Conservation (phyloP, 2,888 invertebrate species). For the Melanostoma scalare region DNA sequence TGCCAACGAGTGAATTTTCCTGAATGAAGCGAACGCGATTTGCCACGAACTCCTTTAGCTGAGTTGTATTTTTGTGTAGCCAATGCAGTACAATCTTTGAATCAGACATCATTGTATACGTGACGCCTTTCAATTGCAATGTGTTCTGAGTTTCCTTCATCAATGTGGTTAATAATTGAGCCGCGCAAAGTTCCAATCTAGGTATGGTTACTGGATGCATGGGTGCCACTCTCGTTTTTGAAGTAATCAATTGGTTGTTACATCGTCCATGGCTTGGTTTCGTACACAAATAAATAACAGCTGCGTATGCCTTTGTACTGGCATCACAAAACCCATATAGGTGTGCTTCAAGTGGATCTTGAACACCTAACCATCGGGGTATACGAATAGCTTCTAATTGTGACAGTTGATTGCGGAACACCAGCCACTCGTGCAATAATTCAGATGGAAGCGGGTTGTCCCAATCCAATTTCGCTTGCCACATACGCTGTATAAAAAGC, state of each 20-base stretch:
- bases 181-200: neutral
- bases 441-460: slow-evolving; percentile 12
- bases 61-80: too few relatives aligned
- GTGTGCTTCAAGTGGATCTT: too few relatives aligned
- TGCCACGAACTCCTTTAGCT: neutral
- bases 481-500: neutral
- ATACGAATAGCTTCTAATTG: slow-evolving; percentile 21
- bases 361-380: slow-evolving; percentile 24
- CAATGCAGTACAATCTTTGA: too few relatives aligned
- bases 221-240: slow-evolving; percentile 1
- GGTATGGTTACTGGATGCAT: slow-evolving; percentile 16
- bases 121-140: too few relatives aligned
- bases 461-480: slow-evolving; percentile 11
- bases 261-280: too few relatives aligned
- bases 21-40: neutral
- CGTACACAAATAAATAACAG: too few relatives aligned
- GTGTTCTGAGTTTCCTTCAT: too few relatives aligned
- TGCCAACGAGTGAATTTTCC: neutral
- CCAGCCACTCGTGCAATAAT: slow-evolving; percentile 30
- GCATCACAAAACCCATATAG: too few relatives aligned
- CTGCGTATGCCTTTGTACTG: too few relatives aligned
- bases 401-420: slow-evolving; percentile 14
- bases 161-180: too few relatives aligned
- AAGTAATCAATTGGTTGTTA: too few relatives aligned
- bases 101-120: too few relatives aligned